These are phyloP conservation scores for Drosophila histrio DNA, from an alignment of 2,888 invertebrate species.

Conservation along the genomic window DNA sequence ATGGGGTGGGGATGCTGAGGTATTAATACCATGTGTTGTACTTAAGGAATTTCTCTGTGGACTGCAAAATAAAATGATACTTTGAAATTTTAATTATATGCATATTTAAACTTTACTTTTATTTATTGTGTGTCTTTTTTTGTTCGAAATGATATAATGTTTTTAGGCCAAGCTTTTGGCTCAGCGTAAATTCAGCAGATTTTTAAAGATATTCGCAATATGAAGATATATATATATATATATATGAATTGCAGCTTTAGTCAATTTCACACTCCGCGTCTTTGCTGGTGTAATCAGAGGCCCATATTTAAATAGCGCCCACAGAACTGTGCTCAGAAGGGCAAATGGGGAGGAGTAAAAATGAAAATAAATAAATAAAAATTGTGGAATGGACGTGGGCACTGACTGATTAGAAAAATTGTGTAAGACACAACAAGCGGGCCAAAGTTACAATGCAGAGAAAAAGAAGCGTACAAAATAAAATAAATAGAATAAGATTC, in stretches of 20 bases:
- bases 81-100: background rate
- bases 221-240: no score
- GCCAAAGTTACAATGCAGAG: slow-evolving; percentile 22
- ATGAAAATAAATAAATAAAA: slow-evolving; percentile 32
- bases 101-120: background rate
- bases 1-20: background rate
- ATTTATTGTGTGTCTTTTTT: no score
- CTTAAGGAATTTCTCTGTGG: background rate
- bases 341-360: background rate
- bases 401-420: slow-evolving; percentile 75
- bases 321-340: slow-evolving; percentile 4
- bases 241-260: no score
- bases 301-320: slow-evolving; percentile 62
- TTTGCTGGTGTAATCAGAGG: slow-evolving; percentile 52
- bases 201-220: background rate
- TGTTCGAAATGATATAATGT: no score
- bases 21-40: slow-evolving; percentile 9
- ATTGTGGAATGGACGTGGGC: slow-evolving; percentile 50
- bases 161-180: no score
- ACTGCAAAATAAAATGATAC: background rate
- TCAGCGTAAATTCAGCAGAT: no score
- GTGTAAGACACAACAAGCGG: slow-evolving; percentile 69
- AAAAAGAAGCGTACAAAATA: slow-evolving; percentile 27
- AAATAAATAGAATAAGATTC: slow-evolving; percentile 34
- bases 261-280: background rate